phyloP scores from a whole-genome alignment of 2,797 vertebrate species.

The Clarias platycephalus region DNA sequence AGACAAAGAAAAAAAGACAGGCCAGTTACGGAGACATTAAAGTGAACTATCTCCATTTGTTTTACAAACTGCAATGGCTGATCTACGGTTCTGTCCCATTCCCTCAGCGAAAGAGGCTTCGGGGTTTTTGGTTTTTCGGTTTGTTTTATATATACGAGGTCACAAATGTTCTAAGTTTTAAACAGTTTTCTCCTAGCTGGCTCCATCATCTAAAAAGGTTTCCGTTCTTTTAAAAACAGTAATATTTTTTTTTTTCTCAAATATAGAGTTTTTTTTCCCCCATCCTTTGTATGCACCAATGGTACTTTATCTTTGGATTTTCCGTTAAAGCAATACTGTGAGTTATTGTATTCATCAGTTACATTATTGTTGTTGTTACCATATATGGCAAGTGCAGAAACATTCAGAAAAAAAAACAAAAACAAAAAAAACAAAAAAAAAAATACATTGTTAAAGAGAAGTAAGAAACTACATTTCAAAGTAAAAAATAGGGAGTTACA shows the following conservation, averaged over 20 bases:
- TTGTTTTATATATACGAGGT: conserved; percentile 74
- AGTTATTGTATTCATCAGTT: conserved; percentile 80
- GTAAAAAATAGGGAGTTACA: conserved; percentile 64
- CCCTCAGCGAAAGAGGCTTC: conserved; percentile 59
- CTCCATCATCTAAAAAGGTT: conserved; percentile 82
- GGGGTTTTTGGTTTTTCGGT: conserved; percentile 79
- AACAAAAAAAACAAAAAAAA: conserved; percentile 62
- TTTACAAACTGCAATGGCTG: conserved; percentile 85
- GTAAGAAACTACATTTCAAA: conserved; percentile 74
- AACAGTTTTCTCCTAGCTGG: conserved; percentile 89
- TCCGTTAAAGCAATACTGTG: conserved; percentile 98
- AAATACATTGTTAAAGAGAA: conserved; percentile 62
- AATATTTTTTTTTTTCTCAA: conserved; percentile 98
- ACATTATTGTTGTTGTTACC: conserved; percentile 76
- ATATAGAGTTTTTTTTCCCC: conserved; percentile 86
- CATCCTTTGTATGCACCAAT: conserved; percentile 89
- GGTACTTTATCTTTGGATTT: conserved; percentile 99
- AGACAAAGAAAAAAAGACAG: conserved; percentile 62
- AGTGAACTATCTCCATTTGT: conserved; percentile 77
- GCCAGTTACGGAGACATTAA: conserved; percentile 77
- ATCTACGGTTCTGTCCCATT: conserved; percentile 65
- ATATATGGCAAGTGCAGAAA: conserved; percentile 72
- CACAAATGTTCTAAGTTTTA: conserved; percentile 91
- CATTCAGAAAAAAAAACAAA: conserved; percentile 67
- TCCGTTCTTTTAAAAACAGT: conserved; percentile 88